Conservation (phyloP, 2,113 vertebrate species). For the Platanista minor region DNA sequence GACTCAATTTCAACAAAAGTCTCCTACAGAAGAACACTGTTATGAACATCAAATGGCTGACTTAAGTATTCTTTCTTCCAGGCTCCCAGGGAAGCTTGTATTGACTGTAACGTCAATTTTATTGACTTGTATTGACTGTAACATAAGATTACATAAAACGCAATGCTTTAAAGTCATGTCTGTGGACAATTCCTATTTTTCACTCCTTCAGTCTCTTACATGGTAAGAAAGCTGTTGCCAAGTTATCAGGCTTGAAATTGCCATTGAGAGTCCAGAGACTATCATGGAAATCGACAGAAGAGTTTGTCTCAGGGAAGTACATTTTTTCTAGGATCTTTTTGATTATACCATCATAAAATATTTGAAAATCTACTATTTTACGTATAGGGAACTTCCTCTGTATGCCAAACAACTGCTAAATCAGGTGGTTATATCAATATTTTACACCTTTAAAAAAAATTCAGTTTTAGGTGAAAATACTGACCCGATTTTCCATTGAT, state of each 20-base stretch:
- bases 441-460: not conserved
- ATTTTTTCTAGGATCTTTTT: not conserved
- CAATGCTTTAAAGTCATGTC: not conserved
- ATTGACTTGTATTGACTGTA: too few relatives aligned
- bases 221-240: not conserved
- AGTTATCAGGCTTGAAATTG: not conserved
- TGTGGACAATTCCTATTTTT: not conserved
- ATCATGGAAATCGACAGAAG: not conserved
- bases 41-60: not conserved
- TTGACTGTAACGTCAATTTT: too few relatives aligned
- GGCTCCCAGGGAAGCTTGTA: not conserved
- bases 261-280: not conserved
- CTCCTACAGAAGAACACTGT: not conserved
- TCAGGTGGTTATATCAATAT: not conserved
- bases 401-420: not conserved
- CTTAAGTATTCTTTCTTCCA: not conserved
- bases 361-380: not conserved
- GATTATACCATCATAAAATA: not conserved
- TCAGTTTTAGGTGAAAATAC: constrained; percentile 69
- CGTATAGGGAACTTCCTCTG: not conserved
- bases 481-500: constrained; percentile 98
- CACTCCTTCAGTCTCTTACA: not conserved
- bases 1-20: not conserved
- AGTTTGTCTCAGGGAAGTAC: not conserved
- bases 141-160: not conserved